Evolutionary conservation across 2,888 invertebrate species (phyloP), one percentile per base, ranked within the genome.

Genomic region (Pandemis cinnamomeana): DNA sequence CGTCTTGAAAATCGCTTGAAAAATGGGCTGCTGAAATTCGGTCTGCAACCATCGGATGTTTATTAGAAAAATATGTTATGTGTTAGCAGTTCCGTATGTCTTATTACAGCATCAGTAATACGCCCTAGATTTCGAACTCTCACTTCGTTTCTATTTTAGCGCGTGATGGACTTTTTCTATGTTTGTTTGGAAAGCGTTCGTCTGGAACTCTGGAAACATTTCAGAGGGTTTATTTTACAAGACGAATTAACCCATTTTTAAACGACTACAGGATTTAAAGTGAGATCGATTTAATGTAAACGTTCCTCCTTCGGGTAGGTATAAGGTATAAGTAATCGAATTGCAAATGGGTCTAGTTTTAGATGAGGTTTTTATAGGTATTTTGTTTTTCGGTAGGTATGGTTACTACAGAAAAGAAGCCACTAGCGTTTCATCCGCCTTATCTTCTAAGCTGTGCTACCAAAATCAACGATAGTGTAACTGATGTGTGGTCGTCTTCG

Each of bases 21-120:
- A 74, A 74, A 74, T 71, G 66, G 70, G 71, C 74, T 74, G 74
- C 60, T 67, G 66, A 74, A 74, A 71, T 60, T 46, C 71, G 55
- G 66, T 53, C 67, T 44, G n/a, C 74, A 71, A 13, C 66, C 74
- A 72, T 72, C 72, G 63, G 55, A 71, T 67, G 71, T 74, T 74
- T 69, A 44, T 68, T 15, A 68, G 20, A 66, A 62, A 67, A 69
- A 71, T 66, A 67, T 36, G 61, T 13, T 58, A 48, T 36, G 46
- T 36, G 27, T 46, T 41, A 63, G 27, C n/a, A 10, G 44, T 61
- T 36, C 46, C 63, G 63, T 63, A 27, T 44, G 20, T 71, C 71
- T 68, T 69, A 69, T 62, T 70, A 70, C 62, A 51, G 68, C 58
- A 58, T 55, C 68, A 48, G 62, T 53, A 46, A 64, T 71, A 74